phyloP scores from a whole-genome alignment of 2,888 invertebrate species.

The Dinocampus coccinellae region DNA sequence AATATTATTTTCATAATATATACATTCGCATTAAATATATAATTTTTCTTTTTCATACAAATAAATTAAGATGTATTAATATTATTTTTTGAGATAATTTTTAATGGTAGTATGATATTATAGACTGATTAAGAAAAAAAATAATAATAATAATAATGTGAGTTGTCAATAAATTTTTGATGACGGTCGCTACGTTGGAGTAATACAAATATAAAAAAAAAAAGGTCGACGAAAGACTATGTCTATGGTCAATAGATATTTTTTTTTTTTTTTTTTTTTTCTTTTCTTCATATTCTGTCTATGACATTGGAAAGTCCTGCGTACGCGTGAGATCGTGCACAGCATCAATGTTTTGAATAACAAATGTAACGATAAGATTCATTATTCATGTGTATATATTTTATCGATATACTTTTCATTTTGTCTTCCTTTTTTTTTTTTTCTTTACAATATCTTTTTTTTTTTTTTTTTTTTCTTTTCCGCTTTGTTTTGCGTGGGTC shows the following conservation, averaged over 20 bases:
- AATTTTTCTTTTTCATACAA: neutral
- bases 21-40: neutral
- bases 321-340: constrained; percentile 5
- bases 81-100: neutral
- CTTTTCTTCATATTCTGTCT: neutral
- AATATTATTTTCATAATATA: neutral
- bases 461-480: neutral
- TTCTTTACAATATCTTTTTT: neutral
- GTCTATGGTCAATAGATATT: neutral
- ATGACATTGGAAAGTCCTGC: neutral
- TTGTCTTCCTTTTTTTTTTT: too few species aligned
- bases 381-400: constrained; percentile 40
- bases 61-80: neutral
- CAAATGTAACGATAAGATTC: constrained; percentile 38
- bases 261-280: neutral
- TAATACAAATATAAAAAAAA: constrained; percentile 7
- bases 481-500: neutral
- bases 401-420: constrained; percentile 25
- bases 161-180: constrained; percentile 30
- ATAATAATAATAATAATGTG: neutral
- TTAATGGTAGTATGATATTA: neutral
- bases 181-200: constrained; percentile 3
- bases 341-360: constrained; percentile 42
- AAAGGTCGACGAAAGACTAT: neutral
- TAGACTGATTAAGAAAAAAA: neutral